phyloP scores from a whole-genome alignment of 2,888 invertebrate species.

The Falcaria lacertinaria region DNA sequence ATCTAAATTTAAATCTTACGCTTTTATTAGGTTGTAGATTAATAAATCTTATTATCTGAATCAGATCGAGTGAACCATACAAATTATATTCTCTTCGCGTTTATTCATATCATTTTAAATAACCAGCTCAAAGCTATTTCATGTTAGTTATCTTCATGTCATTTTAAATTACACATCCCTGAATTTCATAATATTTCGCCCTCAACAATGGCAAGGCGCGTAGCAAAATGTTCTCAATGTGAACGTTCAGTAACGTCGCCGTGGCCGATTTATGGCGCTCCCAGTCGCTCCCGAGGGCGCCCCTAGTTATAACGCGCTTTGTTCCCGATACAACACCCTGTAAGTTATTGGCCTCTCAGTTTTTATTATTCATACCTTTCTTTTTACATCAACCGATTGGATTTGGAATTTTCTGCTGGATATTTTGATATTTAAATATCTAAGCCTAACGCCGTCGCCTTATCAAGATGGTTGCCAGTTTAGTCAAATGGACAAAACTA shows the following conservation, averaged over 20 bases:
- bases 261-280: constrained; percentile 18
- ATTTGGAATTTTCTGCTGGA: too few species aligned
- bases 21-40: too few species aligned
- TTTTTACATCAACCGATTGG: background rate
- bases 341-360: constrained; percentile 3
- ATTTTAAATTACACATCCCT: background rate
- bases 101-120: too few species aligned
- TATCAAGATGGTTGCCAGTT: too few species aligned
- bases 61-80: too few species aligned
- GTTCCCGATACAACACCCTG: constrained; percentile 1
- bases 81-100: too few species aligned
- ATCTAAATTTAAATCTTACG: too few species aligned
- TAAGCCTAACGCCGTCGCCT: too few species aligned
- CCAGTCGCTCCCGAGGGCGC: constrained; percentile 16
- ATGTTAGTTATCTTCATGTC: background rate
- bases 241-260: constrained; percentile 14
- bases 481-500: too few species aligned
- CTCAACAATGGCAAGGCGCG: background rate
- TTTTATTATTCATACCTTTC: background rate
- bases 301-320: constrained; percentile 6
- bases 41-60: too few species aligned
- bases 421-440: too few species aligned
- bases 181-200: background rate
- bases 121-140: background rate
- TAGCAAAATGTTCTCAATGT: constrained; percentile 4